Percentiles rank a stretch among this genome's conserved stretches.
Conservation (phyloP, 2,797 vertebrate species). For the Sebastes iracundus region DNA sequence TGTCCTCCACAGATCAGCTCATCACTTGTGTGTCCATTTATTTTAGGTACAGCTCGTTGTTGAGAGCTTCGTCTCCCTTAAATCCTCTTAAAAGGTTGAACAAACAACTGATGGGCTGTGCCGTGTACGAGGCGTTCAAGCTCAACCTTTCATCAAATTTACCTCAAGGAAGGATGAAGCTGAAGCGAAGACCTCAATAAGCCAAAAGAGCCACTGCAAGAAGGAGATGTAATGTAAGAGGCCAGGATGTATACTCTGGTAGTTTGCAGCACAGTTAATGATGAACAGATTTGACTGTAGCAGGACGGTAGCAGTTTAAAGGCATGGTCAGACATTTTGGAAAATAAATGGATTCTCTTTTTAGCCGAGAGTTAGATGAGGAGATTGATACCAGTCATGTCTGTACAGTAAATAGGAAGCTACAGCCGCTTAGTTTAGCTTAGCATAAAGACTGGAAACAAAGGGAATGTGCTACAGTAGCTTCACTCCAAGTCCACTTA, state of each 20-base stretch:
- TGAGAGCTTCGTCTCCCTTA: constrained; percentile 33
- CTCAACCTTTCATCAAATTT: constrained; percentile 56
- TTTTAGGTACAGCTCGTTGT: constrained; percentile 42
- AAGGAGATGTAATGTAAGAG: constrained; percentile 59
- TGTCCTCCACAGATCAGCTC: constrained; percentile 48
- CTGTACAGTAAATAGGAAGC: background rate
- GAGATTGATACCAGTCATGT: background rate
- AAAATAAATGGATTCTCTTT: background rate
- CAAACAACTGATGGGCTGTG: constrained; percentile 53
- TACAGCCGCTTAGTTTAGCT: background rate
- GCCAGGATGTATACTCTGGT: background rate
- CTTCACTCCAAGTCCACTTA: background rate
- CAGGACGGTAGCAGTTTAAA: background rate
- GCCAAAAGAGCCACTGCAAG: constrained; percentile 82
- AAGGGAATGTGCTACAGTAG: background rate
- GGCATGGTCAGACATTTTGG: background rate
- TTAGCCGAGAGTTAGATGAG: background rate
- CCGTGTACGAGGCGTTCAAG: constrained; percentile 26
- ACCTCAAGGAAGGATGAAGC: constrained; percentile 89
- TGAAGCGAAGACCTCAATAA: constrained; percentile 81
- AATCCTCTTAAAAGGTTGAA: constrained; percentile 61
- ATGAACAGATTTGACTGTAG: background rate
- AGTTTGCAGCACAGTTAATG: background rate
- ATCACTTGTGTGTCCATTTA: constrained; percentile 39
- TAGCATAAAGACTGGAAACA: constrained; percentile 4